Base-by-base conservation (phyloP, 2,888 invertebrate species). In the Leptinotarsa haldemani region DNA sequence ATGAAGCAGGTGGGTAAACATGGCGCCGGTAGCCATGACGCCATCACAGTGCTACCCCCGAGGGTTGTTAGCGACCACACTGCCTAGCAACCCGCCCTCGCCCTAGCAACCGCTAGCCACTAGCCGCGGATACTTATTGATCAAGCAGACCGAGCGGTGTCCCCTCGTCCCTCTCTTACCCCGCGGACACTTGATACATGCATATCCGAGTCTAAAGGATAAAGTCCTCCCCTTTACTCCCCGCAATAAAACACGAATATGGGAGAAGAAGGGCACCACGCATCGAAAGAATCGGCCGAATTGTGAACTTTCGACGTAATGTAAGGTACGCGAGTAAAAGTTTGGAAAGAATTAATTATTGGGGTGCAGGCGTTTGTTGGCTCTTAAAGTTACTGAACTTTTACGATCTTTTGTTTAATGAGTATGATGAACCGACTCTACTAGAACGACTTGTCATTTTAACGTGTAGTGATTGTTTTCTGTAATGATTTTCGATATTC, bases 61-160 rank as follows among this genome's bases (percentile, higher is more conserved):
- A 87, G 87, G 87, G 88, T 86, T 87, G 87, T 88, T 88, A 88
- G 88, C 88, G 88, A 88, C 88, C 88, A 88, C 88, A 87, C 84
- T 84, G 88, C 88, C 87, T 88, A 87, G 88, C 88, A 88, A 88
- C 88, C 85, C 80, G 81, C 87, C 86, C 88, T 87, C 87, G 87
- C 88, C 88, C 88, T 88, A 87, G 88, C 88, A 88, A 88, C 88
- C 85, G 87, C 88, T 88, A 88, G 88, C 88, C 88, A 88, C 88
- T 88, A 88, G 88, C 88, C 88, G 86, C 87, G 88, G 88, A 88
- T 88, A 88, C 86, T 88, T 88, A 88, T 88, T 88, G 88, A 88
- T 88, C 87, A 88, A 86, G 84, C 83, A 81, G 81, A 83, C 79
- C 80, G 78, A 79, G 78, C 77, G 74, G 75, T 52, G 30, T 53